These are phyloP conservation scores for Phalera bucephala DNA, from an alignment of 2,888 invertebrate species.

Conservation along the genomic window DNA sequence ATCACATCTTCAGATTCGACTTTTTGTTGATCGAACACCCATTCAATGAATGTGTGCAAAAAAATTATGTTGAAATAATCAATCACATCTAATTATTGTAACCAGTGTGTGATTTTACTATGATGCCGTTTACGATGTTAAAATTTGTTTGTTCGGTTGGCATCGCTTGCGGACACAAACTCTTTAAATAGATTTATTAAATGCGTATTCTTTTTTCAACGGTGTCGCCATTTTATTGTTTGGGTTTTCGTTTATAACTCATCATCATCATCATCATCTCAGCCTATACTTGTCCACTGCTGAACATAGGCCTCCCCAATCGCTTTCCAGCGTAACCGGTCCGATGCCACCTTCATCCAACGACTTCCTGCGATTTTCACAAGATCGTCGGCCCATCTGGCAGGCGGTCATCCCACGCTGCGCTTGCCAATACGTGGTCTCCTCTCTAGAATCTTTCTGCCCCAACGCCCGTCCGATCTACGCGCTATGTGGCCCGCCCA, in stretches of 20 bases:
- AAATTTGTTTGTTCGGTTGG: constrained; percentile 25
- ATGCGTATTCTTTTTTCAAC: background rate
- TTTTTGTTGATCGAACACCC: constrained; percentile 39
- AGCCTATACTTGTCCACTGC: too few species aligned
- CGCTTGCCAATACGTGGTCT: too few species aligned
- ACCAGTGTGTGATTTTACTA: constrained; percentile 27
- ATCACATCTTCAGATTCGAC: constrained; percentile 18
- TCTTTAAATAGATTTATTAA: background rate
- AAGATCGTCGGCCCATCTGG: too few species aligned
- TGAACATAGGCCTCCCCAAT: too few species aligned
- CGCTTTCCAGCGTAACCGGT: too few species aligned
- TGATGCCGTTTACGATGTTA: constrained; percentile 30
- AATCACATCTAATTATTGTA: constrained; percentile 45
- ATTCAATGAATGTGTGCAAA: constrained; percentile 36
- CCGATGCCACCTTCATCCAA: too few species aligned
- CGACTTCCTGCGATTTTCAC: too few species aligned
- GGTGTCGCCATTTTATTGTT: background rate
- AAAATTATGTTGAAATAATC: constrained; percentile 44
- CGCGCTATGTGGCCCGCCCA: too few species aligned
- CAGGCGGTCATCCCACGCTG: too few species aligned
- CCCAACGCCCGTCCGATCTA: too few species aligned
- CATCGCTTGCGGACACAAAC: background rate
- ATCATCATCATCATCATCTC: too few species aligned
- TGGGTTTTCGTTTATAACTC: background rate
- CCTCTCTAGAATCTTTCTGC: too few species aligned